A percentile compares a stretch with the other conserved stretches of the same genome.
phyloP scores from a whole-genome alignment of 2,888 invertebrate genomes.

The Drosophila meridiana region DNA sequence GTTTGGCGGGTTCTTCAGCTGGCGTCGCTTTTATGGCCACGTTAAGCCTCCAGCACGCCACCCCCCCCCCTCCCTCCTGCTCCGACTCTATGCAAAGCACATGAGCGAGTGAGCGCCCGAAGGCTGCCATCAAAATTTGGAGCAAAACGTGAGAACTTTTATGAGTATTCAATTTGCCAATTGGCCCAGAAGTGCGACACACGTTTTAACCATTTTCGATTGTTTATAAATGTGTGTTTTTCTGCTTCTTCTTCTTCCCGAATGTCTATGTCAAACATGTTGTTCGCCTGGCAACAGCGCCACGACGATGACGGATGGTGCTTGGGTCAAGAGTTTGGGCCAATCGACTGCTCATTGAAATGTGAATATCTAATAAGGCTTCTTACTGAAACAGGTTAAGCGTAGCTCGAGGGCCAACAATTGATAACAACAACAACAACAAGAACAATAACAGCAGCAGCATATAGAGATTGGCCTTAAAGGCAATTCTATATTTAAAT shows the following conservation, averaged over 20 bases:
- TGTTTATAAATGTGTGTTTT: constrained; percentile 37
- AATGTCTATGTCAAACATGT: constrained; percentile 17
- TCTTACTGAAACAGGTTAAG: constrained; percentile 45
- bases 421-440: constrained; percentile 21
- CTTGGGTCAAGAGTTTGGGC: constrained; percentile 29
- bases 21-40: constrained; percentile 40
- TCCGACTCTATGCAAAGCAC: constrained; percentile 47
- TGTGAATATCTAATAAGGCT: constrained; percentile 44
- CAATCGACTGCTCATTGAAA: constrained; percentile 31
- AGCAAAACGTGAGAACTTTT: constrained; percentile 78
- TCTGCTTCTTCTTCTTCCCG: not conserved
- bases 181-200: constrained; percentile 60
- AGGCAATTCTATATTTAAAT: constrained; percentile 3
- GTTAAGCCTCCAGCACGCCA: constrained; percentile 3
- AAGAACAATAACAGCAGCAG: not conserved
- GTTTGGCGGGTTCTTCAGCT: constrained; percentile 40
- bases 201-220: constrained; percentile 51
- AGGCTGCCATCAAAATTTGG: constrained; percentile 58
- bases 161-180: constrained; percentile 70
- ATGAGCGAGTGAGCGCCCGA: constrained; percentile 11
- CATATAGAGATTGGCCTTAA: not conserved
- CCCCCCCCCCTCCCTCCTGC: not conserved
- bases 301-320: constrained; percentile 33
- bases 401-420: constrained; percentile 29
- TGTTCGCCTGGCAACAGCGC: constrained; percentile 35